Percentiles rank a stretch among this genome's conserved stretches.
Conservation (phyloP, 2,797 vertebrate genomes). For the Thamnophis elegans region DNA sequence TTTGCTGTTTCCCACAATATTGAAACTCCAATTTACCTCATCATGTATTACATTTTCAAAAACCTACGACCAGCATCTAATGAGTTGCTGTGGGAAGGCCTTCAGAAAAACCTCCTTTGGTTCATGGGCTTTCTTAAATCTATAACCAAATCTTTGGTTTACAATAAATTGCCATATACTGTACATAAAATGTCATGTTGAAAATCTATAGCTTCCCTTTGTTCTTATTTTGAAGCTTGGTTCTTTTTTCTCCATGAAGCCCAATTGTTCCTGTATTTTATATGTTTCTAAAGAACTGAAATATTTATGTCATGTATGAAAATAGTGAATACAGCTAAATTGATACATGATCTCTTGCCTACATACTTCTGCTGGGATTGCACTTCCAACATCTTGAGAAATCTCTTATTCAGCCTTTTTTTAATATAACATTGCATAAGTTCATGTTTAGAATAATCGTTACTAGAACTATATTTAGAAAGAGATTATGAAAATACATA, state of each 20-base stretch:
- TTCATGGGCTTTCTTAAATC: neutral
- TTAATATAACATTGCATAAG: neutral
- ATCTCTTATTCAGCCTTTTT: neutral
- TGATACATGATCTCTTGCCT: neutral
- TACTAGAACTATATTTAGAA: neutral
- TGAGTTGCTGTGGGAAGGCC: neutral
- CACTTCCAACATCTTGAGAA: neutral
- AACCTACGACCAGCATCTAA: neutral
- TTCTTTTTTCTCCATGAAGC: neutral
- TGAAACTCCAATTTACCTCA: neutral
- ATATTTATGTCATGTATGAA: neutral
- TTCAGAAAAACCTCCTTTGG: neutral
- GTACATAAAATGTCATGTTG: neutral
- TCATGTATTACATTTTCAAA: neutral
- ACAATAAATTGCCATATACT: neutral
- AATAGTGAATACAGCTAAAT: neutral
- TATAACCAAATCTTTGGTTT: neutral
- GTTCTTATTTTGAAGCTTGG: neutral
- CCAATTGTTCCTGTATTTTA: neutral
- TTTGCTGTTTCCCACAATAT: neutral
- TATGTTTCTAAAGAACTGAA: neutral
- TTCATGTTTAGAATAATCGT: neutral
- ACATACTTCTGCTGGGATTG: neutral
- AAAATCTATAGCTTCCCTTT: neutral
- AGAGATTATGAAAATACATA: neutral